Base-by-base conservation (phyloP, 1,140 invertebrate species). In the Trichonephila clavata region DNA sequence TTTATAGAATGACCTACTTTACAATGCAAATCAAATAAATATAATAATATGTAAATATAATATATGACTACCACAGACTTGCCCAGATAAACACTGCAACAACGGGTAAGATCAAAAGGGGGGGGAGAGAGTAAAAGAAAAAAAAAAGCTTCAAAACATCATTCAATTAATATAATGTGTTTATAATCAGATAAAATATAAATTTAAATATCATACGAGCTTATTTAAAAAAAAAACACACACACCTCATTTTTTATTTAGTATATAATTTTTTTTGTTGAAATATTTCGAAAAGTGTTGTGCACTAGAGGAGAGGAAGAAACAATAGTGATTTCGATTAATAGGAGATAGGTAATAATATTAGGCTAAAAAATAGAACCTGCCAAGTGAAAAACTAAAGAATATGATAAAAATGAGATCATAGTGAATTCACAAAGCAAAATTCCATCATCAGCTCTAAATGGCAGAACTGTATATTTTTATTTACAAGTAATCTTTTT, bases 11-110 rank as follows among this genome's bases (percentile, higher is more conserved):
- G 93, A 90, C 60, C 87, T 94, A 94, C 86, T 94, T 57, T 90
- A 93, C 86, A 94, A 94, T 94, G 93, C 93, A 94, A 94, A 90
- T 94, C 93, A 94, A 93, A 94, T 93, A 93, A 93, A 93, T 93
- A 93, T 93, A 71, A 27, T 24, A 27, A 32, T 60, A 81, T 59
- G 32, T 81, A 90, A 80, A 81, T 80, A 90, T 90, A 90, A 90
- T 87, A 61, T 68, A 57, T 94, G 87, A 94, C 93, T 94, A 94
- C 87, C 77, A 27, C 93, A 89, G 50, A 84, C 27, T 88, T 93
- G 84, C 86, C 86, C 93, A 90, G 71, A 90, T 84, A 89, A 50
- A 90, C 65, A 88, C 77, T 93, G 84, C 86, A 93, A 93, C 84
- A 88, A 80, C 61, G 63, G 50, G 92, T 68, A 86, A 68, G 7